phyloP scores from a whole-genome alignment of 2,888 invertebrate genomes.

The Thalpophila matura region DNA sequence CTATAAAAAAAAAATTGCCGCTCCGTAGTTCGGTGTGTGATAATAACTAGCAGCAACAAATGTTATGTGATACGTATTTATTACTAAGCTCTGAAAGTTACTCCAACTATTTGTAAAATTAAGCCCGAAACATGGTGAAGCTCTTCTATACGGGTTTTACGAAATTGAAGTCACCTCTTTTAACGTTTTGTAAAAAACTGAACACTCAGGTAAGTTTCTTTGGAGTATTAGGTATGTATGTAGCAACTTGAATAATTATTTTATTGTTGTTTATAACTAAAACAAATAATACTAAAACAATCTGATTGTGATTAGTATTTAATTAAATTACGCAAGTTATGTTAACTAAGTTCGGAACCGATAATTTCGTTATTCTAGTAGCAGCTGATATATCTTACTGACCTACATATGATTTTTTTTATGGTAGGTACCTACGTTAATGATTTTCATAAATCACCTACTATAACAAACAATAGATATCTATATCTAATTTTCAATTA shows the following conservation, averaged over 20 bases:
- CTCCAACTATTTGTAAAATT: neutral
- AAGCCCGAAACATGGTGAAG: conserved; percentile 69
- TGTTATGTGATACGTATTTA: neutral
- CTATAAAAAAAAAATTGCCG: too few relatives aligned
- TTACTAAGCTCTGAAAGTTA: neutral
- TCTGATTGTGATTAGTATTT: neutral
- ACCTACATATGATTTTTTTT: neutral
- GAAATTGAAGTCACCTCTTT: conserved; percentile 52
- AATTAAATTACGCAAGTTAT: too few relatives aligned
- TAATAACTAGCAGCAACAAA: neutral
- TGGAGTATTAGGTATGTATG: neutral
- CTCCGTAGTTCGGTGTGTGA: neutral
- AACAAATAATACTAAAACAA: neutral
- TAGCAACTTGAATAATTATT: too few relatives aligned
- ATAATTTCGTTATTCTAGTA: neutral
- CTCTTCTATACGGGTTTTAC: conserved; percentile 67
- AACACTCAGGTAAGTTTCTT: conserved; percentile 71
- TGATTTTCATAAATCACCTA: conserved; percentile 1
- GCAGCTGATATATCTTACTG: neutral
- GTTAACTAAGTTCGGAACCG: neutral
- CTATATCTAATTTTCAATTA: too few relatives aligned
- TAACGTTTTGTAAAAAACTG: conserved; percentile 60
- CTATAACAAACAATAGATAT: neutral
- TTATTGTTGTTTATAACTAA: neutral
- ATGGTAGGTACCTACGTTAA: neutral